Evolutionary conservation across 2,113 vertebrate genomes (phyloP).

Genomic region (Grantiella picta): DNA sequence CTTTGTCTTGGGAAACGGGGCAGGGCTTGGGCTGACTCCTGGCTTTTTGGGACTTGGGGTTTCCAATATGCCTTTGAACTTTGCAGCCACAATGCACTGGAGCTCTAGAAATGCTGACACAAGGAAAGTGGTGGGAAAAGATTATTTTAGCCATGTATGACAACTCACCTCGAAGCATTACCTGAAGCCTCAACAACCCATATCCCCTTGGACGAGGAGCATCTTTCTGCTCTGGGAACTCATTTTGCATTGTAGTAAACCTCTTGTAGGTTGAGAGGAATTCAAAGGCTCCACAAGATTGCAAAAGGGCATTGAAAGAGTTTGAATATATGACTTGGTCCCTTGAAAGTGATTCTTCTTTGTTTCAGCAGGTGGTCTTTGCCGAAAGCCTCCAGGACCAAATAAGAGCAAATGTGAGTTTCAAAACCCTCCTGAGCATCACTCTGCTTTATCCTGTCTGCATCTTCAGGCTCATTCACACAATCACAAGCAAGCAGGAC

Average conservation of each 20-base stretch:
- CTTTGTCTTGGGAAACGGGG: background rate
- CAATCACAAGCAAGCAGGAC: background rate
- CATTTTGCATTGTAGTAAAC: background rate
- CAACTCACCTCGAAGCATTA: background rate
- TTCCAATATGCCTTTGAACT: constrained; percentile 49
- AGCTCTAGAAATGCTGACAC: constrained; percentile 42
- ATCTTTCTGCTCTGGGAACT: background rate
- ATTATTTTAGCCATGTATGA: background rate
- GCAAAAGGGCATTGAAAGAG: background rate
- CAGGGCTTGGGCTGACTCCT: constrained; percentile 21
- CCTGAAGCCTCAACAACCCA: background rate
- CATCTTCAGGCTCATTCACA: background rate
- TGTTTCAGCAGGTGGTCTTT: background rate
- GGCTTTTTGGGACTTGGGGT: constrained; percentile 2
- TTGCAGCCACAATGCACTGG: background rate
- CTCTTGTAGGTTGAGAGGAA: background rate
- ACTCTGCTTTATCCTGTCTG: background rate
- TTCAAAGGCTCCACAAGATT: background rate
- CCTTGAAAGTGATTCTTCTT: background rate
- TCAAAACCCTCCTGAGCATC: background rate
- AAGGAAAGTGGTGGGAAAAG: constrained; percentile 35
- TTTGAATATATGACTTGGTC: background rate
- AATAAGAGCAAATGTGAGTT: background rate
- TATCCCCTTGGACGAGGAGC: background rate
- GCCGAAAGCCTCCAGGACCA: background rate